Evolutionary conservation across 2,888 invertebrate species (phyloP).

Genomic region (Teinopalpus imperialis): DNA sequence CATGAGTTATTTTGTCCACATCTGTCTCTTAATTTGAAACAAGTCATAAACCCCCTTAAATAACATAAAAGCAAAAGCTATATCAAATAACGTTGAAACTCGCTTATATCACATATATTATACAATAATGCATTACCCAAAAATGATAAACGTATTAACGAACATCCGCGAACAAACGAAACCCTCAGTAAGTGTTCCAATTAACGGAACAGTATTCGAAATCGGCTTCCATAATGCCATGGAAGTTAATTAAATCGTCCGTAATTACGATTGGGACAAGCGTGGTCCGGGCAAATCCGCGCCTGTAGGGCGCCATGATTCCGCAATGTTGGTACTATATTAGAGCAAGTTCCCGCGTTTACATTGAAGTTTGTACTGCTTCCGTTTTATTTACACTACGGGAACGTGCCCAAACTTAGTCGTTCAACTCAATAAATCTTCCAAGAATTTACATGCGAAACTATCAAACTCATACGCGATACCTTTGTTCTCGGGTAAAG

Average conservation of each 20-base stretch:
- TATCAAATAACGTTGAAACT: no score
- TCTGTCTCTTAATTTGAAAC: no score
- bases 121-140: neutral
- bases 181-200: slow-evolving; percentile 55
- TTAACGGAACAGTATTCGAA: slow-evolving; percentile 67
- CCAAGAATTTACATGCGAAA: slow-evolving; percentile 29
- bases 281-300: slow-evolving; percentile 36
- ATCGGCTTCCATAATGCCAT: slow-evolving; percentile 59
- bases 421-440: slow-evolving; percentile 38
- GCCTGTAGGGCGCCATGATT: slow-evolving; percentile 41
- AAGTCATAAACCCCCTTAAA: no score
- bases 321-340: slow-evolving; percentile 74
- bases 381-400: slow-evolving; percentile 51
- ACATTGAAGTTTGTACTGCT: slow-evolving; percentile 53
- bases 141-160: slow-evolving; percentile 38
- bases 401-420: slow-evolving; percentile 42
- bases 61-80: no score
- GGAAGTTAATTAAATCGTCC: slow-evolving; percentile 71
- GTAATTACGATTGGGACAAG: slow-evolving; percentile 50
- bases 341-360: slow-evolving; percentile 68
- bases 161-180: slow-evolving; percentile 51
- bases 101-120: no score
- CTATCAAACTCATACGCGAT: slow-evolving; percentile 32
- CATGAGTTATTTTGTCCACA: no score
- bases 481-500: slow-evolving; percentile 12